phyloP scores from a whole-genome alignment of 2,888 invertebrate species.

The Corbicula japonica region DNA sequence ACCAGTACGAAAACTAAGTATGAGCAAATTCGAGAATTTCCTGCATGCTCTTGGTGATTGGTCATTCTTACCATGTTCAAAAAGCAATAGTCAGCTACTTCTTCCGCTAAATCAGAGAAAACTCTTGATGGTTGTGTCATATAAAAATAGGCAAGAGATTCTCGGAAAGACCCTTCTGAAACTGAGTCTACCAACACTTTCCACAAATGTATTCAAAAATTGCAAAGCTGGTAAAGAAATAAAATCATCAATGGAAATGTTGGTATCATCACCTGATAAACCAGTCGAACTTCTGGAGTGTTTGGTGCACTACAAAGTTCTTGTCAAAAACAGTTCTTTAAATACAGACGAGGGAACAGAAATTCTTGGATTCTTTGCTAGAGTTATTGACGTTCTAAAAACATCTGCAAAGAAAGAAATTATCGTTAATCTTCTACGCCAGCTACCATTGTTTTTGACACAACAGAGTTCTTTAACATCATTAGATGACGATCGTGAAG shows the following conservation, averaged over 20 bases:
- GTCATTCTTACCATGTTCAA: too few relatives aligned
- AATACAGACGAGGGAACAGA: constrained; percentile 3
- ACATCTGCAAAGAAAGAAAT: background rate
- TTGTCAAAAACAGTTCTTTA: background rate
- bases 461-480: constrained; percentile 4
- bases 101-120: too few relatives aligned
- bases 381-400: background rate
- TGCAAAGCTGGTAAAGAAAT: background rate
- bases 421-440: background rate
- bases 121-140: too few relatives aligned
- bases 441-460: constrained; percentile 30
- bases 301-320: constrained; percentile 8
- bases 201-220: background rate
- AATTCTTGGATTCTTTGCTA: background rate
- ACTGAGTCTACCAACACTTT: constrained; percentile 1
- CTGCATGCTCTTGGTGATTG: too few relatives aligned
- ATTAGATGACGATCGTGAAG: background rate
- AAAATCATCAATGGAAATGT: background rate
- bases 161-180: constrained; percentile 4
- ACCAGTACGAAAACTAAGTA: too few relatives aligned
- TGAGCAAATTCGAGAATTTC: too few relatives aligned
- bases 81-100: too few relatives aligned
- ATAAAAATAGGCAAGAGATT: background rate
- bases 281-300: constrained; percentile 18
- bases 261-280: constrained; percentile 4